Conservation (phyloP, 2,797 vertebrate species). For the Diplodus sargus region DNA sequence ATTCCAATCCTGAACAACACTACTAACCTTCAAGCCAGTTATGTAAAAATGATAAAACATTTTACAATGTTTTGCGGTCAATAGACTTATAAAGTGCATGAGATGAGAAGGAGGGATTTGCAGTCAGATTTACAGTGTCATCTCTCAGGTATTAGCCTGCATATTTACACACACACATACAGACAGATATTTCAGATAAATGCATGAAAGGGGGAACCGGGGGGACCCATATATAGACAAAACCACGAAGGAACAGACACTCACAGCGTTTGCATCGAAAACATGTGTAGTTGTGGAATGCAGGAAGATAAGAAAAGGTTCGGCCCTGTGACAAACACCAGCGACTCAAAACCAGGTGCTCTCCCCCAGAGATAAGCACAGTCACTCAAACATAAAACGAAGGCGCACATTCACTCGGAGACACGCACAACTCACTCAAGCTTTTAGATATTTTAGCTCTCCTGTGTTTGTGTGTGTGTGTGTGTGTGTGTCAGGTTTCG, state of each 20-base stretch:
- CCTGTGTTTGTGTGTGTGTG: background rate
- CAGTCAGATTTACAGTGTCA: conserved; percentile 39
- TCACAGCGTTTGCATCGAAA: conserved; percentile 26
- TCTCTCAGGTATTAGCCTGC: conserved; percentile 1
- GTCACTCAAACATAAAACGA: conserved; percentile 21
- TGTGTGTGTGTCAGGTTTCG: background rate
- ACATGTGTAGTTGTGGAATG: conserved; percentile 41
- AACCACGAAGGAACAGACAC: conserved; percentile 6
- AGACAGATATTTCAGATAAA: conserved; percentile 12
- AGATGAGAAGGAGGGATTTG: conserved; percentile 14
- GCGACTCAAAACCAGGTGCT: conserved; percentile 44
- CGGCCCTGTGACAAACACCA: conserved; percentile 35
- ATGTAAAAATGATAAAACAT: background rate
- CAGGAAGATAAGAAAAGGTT: conserved; percentile 51
- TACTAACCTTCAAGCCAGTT: background rate
- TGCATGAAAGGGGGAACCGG: background rate
- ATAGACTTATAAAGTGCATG: background rate
- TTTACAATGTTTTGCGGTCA: background rate
- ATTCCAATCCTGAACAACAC: background rate
- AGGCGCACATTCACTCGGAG: background rate
- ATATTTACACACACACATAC: conserved; percentile 8
- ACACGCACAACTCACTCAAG: background rate
- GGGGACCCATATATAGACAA: conserved; percentile 29
- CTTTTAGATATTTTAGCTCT: conserved; percentile 16
- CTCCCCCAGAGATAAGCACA: conserved; percentile 38